These are phyloP conservation scores for Lathamus discolor DNA, from an alignment of 2,113 vertebrate species.

Conservation along the genomic window DNA sequence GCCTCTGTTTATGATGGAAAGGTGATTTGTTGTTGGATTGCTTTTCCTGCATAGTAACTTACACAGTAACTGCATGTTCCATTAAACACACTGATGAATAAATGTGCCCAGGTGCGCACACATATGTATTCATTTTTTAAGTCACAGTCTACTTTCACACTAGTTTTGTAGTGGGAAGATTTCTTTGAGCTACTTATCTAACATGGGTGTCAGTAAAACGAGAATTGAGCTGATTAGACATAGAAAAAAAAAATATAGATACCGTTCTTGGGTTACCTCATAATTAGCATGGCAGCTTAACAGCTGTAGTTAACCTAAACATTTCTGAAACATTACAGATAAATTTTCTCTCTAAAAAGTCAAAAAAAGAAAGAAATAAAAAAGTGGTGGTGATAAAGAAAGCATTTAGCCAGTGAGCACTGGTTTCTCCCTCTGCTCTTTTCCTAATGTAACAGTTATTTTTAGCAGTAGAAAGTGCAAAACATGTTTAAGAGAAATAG, in stretches of 20 bases:
- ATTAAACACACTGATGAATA: neutral
- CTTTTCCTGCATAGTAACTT: neutral
- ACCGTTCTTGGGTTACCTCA: neutral
- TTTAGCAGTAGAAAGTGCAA: conserved; percentile 55
- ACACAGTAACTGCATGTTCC: neutral
- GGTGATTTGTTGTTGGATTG: neutral
- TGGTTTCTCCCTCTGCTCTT: neutral
- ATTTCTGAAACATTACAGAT: neutral
- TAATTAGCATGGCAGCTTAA: neutral
- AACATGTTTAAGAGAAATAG: conserved; percentile 63
- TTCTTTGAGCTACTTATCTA: neutral
- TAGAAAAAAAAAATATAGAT: neutral
- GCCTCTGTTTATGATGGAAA: neutral
- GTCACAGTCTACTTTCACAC: neutral
- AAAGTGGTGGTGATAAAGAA: neutral
- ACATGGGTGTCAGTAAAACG: neutral
- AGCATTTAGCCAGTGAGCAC: neutral
- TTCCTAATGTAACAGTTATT: conserved; percentile 39
- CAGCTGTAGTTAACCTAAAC: neutral
- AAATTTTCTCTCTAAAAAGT: neutral
- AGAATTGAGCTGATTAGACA: neutral
- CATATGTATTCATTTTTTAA: rapidly evolving
- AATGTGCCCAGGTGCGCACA: neutral
- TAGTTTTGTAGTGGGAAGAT: neutral
- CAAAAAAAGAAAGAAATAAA: neutral